A percentile compares a stretch with the other conserved stretches of the same genome.
Conservation (phyloP, 2,797 vertebrate species). For the Amblyopsis hoosieri region DNA sequence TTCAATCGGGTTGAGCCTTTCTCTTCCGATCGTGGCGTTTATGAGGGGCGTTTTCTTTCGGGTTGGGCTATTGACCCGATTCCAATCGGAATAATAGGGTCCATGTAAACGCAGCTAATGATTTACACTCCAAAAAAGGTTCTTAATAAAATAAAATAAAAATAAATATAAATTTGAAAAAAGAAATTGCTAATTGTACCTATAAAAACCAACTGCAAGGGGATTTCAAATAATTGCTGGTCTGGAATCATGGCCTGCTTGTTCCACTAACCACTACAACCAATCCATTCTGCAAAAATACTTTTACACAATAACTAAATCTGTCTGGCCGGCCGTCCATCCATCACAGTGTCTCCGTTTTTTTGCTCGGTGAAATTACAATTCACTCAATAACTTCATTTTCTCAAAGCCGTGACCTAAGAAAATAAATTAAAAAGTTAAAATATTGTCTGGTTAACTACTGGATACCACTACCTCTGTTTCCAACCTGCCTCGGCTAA, state of each 20-base stretch:
- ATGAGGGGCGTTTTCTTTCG: too few relatives aligned
- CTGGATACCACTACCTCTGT: slow-evolving; percentile 83
- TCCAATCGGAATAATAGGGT: too few relatives aligned
- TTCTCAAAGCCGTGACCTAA: slow-evolving; percentile 80
- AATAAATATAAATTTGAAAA: too few relatives aligned
- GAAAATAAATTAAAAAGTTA: slow-evolving; percentile 54
- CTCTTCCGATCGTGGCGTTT: too few relatives aligned
- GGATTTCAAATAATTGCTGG: not conserved
- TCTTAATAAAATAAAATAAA: too few relatives aligned
- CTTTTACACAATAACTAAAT: slow-evolving; percentile 15
- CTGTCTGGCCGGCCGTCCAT: slow-evolving; percentile 31
- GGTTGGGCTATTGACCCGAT: too few relatives aligned
- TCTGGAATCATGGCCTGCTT: not conserved
- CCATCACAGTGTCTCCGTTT: slow-evolving; percentile 78
- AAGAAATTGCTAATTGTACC: too few relatives aligned
- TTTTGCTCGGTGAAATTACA: slow-evolving; percentile 82
- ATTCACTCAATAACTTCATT: slow-evolving; percentile 82
- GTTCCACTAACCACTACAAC: not conserved
- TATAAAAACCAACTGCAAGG: slow-evolving; percentile 8
- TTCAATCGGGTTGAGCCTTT: too few relatives aligned
- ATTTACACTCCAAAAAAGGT: too few relatives aligned
- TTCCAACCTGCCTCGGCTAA: slow-evolving; percentile 66
- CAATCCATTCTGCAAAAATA: slow-evolving; percentile 13
- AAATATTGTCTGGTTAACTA: slow-evolving; percentile 72
- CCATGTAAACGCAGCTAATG: too few relatives aligned